Conservation (phyloP, 2,797 vertebrate species). For the Nothura maculosa region DNA sequence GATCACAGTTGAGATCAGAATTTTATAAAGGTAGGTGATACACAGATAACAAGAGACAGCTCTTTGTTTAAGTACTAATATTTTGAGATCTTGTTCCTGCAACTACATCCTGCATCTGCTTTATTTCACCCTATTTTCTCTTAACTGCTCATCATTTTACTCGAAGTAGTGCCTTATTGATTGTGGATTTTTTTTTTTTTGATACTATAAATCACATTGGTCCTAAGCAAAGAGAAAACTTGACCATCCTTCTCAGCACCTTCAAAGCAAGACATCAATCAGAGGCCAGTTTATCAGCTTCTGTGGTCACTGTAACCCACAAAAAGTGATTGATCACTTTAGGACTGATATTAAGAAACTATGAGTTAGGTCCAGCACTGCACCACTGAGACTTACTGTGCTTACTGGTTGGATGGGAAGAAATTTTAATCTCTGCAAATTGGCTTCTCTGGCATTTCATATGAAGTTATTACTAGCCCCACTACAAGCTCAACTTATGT, state of each 20-base stretch:
- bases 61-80: neutral
- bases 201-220: neutral
- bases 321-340: constrained; percentile 46
- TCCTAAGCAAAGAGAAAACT: neutral
- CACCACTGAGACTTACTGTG: neutral
- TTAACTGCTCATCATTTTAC: neutral
- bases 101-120: neutral
- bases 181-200: neutral
- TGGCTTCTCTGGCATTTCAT: neutral
- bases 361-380: neutral
- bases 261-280: neutral
- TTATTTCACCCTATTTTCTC: neutral
- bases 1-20: neutral
- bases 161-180: neutral
- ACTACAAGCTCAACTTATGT: rapidly evolving
- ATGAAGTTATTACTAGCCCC: rapidly evolving
- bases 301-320: constrained; percentile 56
- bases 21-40: neutral
- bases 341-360: neutral
- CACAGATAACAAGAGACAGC: neutral
- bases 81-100: neutral
- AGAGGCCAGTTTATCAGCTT: constrained; percentile 55
- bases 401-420: neutral
- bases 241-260: neutral
- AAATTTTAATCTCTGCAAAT: neutral